Evolutionary conservation across 2,888 invertebrate genomes (phyloP).

Genomic region (Hoplodrina ambigua): DNA sequence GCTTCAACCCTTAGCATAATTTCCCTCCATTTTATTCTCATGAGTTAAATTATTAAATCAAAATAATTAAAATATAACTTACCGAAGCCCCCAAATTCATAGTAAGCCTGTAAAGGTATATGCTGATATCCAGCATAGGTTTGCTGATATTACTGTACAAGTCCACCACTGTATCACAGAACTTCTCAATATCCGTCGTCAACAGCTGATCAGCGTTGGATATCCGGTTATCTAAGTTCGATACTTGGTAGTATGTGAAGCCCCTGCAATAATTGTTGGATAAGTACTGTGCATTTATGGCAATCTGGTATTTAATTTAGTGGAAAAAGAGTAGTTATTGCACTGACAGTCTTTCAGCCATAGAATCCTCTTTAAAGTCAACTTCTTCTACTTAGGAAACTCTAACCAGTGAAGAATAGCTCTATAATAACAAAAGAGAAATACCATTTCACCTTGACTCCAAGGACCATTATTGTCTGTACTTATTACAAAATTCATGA

Average conservation of each 20-base stretch:
- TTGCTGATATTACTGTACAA: constrained; percentile 99
- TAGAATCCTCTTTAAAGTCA: too few relatives aligned
- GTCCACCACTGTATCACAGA: constrained; percentile 98
- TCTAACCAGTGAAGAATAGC: too few relatives aligned
- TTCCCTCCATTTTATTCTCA: too few relatives aligned
- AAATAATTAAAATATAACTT: constrained; percentile 60
- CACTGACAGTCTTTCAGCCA: neutral
- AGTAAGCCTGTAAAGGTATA: constrained; percentile 97
- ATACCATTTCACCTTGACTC: too few relatives aligned
- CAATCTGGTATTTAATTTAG: neutral
- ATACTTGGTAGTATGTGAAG: constrained; percentile 99
- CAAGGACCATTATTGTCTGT: too few relatives aligned
- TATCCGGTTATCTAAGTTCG: constrained; percentile 98
- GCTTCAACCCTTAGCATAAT: too few relatives aligned
- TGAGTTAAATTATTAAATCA: neutral
- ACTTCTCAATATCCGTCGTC: constrained; percentile 99
- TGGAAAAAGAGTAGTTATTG: neutral
- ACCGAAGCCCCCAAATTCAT: constrained; percentile 95
- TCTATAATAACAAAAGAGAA: too few relatives aligned
- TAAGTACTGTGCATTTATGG: neutral
- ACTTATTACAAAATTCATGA: too few relatives aligned
- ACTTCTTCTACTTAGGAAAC: neutral
- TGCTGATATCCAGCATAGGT: constrained; percentile 97
- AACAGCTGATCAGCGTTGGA: constrained; percentile 98
- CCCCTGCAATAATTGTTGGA: constrained; percentile 90